A percentile compares a stretch with the other conserved stretches of the same genome.
Conservation (phyloP, 1,140 invertebrate species). For the Diabrotica undecimpunctata region DNA sequence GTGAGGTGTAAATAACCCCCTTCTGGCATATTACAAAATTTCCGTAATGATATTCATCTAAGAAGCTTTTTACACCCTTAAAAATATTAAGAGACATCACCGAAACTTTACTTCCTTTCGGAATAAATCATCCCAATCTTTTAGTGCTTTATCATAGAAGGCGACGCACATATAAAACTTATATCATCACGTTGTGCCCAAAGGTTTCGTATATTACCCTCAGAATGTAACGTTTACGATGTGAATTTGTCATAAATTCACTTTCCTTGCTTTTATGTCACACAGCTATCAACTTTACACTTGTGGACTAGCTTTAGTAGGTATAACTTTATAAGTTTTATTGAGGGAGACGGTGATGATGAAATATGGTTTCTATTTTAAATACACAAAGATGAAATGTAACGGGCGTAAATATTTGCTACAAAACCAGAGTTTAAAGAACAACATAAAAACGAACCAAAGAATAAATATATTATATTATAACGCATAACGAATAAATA, state of each 20-base stretch:
- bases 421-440: too few species aligned
- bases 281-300: background rate
- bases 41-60: background rate
- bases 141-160: constrained; percentile 6
- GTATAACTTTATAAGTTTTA: too few species aligned
- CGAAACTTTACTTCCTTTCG: background rate
- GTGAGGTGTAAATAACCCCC: background rate
- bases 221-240: constrained; percentile 10
- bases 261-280: background rate
- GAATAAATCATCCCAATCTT: constrained; percentile 12
- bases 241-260: constrained; percentile 13
- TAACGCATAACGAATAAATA: too few species aligned
- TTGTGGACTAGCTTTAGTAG: background rate
- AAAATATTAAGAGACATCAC: background rate
- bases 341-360: too few species aligned
- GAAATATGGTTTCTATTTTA: too few species aligned
- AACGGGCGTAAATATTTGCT: too few species aligned
- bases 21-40: background rate
- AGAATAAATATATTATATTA: too few species aligned
- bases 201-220: background rate
- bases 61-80: background rate
- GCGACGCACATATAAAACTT: constrained; percentile 7
- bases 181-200: constrained; percentile 6
- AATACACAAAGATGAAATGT: too few species aligned
- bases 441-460: too few species aligned